Conservation (phyloP, 64 coral and sea anemone genomes). For the Porites lutea region DNA sequence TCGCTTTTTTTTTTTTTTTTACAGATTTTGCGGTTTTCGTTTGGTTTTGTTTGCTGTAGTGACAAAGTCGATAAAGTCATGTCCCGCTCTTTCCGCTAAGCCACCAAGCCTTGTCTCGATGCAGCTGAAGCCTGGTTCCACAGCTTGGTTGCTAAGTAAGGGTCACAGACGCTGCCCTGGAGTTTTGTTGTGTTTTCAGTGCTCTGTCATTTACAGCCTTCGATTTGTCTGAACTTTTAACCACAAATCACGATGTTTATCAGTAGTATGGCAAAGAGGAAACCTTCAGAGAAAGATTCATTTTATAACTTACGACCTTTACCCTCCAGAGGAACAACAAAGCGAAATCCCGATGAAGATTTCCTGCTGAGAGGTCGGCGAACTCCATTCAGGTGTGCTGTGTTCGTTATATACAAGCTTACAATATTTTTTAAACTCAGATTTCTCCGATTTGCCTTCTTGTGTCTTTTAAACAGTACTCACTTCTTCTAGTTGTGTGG, state of each 20-base stretch:
- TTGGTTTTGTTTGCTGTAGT: too few species aligned
- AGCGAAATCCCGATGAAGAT: slow-evolving; percentile 93
- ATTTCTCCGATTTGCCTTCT: too few species aligned
- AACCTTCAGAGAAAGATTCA: slow-evolving; percentile 59
- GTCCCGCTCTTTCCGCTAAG: too few species aligned
- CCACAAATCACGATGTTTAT: slow-evolving; percentile 71
- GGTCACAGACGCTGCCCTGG: background rate
- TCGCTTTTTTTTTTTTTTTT: too few species aligned
- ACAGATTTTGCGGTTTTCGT: too few species aligned
- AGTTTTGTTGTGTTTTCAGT: background rate
- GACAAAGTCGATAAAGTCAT: too few species aligned
- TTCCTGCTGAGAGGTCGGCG: slow-evolving; percentile 80
- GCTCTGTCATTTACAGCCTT: slow-evolving; percentile 4
- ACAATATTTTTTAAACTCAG: background rate
- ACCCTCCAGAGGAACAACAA: slow-evolving; percentile 83
- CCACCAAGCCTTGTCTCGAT: background rate
- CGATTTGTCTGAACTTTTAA: background rate
- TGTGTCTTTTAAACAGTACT: too few species aligned
- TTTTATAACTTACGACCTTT: slow-evolving; percentile 76
- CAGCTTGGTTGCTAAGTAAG: slow-evolving; percentile 53
- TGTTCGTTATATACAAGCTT: too few species aligned
- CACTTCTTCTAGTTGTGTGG: too few species aligned
- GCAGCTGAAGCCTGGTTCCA: background rate
- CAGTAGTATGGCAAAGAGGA: slow-evolving; percentile 87
- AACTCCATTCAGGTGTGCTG: slow-evolving; percentile 65